These are phyloP conservation scores for Agonum fuliginosum DNA, from an alignment of 2,888 invertebrate genomes.

Conservation along the genomic window DNA sequence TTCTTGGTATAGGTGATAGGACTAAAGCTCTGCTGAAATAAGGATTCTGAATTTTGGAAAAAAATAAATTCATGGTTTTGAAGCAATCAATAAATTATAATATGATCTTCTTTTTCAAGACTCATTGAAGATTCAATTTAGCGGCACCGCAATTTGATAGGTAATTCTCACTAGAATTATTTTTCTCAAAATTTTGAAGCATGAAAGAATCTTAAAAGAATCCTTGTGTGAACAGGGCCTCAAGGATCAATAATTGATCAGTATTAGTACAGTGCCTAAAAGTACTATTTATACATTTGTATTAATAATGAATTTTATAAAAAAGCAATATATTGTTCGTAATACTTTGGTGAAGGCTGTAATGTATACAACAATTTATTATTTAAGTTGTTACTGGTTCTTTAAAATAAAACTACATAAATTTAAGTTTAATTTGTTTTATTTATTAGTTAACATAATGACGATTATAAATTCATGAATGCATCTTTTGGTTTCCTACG, in stretches of 20 bases:
- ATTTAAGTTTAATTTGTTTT: constrained; percentile 44
- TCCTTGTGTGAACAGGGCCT: too few species aligned
- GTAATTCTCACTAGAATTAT: too few species aligned
- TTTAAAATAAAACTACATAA: constrained; percentile 23
- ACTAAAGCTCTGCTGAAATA: too few species aligned
- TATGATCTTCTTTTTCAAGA: too few species aligned
- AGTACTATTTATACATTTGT: constrained; percentile 47
- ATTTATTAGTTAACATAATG: constrained; percentile 40
- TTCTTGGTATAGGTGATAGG: constrained; percentile 28
- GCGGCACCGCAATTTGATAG: too few species aligned
- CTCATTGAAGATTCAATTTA: too few species aligned
- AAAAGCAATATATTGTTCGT: too few species aligned
- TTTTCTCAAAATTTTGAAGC: too few species aligned
- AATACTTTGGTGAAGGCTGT: constrained; percentile 21
- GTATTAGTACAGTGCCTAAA: constrained; percentile 44
- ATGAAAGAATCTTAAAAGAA: too few species aligned
- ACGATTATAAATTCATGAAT: background rate
- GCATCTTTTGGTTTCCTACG: constrained; percentile 23
- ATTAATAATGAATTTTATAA: constrained; percentile 44
- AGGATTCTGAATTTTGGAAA: too few species aligned
- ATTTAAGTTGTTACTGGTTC: constrained; percentile 24
- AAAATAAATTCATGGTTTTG: too few species aligned
- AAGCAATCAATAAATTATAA: too few species aligned
- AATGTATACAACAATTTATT: background rate
- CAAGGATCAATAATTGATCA: background rate